Conservation (phyloP, 2,888 invertebrate genomes). For the Sarcophaga caerulescens region DNA sequence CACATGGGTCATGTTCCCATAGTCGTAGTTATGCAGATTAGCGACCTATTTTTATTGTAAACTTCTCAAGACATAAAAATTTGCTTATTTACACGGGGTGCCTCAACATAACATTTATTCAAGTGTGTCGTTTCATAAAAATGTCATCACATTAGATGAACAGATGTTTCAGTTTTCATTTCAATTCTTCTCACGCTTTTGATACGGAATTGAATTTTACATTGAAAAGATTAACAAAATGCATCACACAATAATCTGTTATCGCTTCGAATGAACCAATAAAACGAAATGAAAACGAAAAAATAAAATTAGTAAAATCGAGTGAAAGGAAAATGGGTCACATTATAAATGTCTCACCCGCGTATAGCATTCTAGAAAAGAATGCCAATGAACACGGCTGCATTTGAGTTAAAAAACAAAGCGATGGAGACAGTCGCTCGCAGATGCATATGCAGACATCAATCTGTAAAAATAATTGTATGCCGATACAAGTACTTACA, state of each 20-base stretch:
- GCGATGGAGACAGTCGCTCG: neutral
- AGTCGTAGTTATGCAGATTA: too few relatives aligned
- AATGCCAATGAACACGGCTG: conserved; percentile 27
- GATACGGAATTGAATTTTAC: neutral
- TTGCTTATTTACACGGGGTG: neutral
- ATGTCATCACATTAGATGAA: neutral
- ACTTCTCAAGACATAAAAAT: neutral
- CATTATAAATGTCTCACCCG: conserved; percentile 11
- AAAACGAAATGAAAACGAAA: neutral
- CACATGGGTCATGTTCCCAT: too few relatives aligned
- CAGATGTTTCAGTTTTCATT: neutral
- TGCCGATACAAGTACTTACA: conserved; percentile 13
- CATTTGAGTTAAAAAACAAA: neutral
- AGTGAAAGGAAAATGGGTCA: conserved; percentile 19
- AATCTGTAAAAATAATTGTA: neutral
- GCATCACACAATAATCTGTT: conserved; percentile 40
- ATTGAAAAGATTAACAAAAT: conserved; percentile 6
- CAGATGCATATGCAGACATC: too few relatives aligned
- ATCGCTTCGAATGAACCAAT: conserved; percentile 33
- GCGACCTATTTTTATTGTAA: too few relatives aligned
- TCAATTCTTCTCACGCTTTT: conserved; percentile 29
- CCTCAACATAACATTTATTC: neutral
- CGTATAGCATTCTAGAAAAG: neutral
- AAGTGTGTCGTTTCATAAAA: neutral
- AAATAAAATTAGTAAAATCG: neutral